A percentile compares a stretch with the other conserved stretches of the same genome.
Evolutionary conservation across 2,113 vertebrate genomes (phyloP).

Genomic region (Megalops atlanticus): DNA sequence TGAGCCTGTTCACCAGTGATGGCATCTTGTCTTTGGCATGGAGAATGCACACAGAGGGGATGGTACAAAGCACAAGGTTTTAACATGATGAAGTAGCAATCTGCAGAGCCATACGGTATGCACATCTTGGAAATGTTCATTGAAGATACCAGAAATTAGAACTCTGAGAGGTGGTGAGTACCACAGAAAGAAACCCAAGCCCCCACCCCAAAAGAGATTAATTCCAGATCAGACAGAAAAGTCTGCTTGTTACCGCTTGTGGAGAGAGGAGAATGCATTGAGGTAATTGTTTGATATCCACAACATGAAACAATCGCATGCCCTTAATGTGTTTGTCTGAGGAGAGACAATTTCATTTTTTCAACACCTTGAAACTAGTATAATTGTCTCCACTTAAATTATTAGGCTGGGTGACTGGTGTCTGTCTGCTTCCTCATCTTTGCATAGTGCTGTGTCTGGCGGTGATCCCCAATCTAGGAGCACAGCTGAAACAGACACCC

Average conservation of each 20-base stretch:
- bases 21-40: background rate
- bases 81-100: background rate
- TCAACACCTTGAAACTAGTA: background rate
- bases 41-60: background rate
- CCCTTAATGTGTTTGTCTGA: background rate
- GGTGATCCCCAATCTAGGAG: too few species aligned
- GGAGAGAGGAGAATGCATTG: background rate
- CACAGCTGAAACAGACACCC: too few species aligned
- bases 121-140: background rate
- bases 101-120: background rate
- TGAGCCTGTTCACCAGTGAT: background rate
- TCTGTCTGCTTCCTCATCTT: background rate
- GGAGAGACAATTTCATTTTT: background rate
- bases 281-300: background rate
- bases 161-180: background rate
- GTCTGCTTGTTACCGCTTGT: background rate
- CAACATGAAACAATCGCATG: background rate
- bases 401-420: background rate
- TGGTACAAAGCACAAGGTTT: background rate
- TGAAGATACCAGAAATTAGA: background rate
- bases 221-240: background rate
- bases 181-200: background rate
- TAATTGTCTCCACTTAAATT: background rate
- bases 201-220: background rate
- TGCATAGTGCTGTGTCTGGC: too few species aligned